These are phyloP conservation scores for Sciurus carolinensis DNA, from an alignment of 2,797 vertebrate species.

Conservation along the genomic window DNA sequence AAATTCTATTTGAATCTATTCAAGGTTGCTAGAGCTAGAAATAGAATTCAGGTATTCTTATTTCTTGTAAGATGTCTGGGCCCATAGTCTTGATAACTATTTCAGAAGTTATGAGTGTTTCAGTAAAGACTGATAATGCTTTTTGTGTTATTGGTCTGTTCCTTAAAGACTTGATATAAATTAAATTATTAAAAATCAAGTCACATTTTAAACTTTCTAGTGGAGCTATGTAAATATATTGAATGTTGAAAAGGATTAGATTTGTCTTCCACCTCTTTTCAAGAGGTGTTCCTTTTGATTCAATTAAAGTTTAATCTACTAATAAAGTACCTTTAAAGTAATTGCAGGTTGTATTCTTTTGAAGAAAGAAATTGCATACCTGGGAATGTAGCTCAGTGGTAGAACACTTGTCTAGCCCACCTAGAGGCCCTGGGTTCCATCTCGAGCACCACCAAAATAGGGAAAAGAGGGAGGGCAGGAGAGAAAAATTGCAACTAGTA, in stretches of 20 bases:
- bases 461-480: too few species aligned
- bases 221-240: conserved; percentile 23
- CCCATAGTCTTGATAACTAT: background rate
- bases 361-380: background rate
- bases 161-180: conserved; percentile 54
- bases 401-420: too few species aligned
- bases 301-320: conserved; percentile 34
- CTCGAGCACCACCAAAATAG: too few species aligned
- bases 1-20: conserved; percentile 36
- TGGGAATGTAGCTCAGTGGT: too few species aligned
- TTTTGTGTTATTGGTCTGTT: conserved; percentile 18
- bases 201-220: conserved; percentile 55
- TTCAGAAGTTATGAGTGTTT: conserved; percentile 60
- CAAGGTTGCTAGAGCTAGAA: conserved; percentile 25
- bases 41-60: conserved; percentile 24
- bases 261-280: conserved; percentile 9
- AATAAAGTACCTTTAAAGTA: conserved; percentile 29
- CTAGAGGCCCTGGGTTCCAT: too few species aligned
- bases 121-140: conserved; percentile 7
- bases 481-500: too few species aligned
- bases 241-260: conserved; percentile 35
- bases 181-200: conserved; percentile 60
- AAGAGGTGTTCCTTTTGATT: conserved; percentile 35
- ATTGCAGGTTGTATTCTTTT: background rate
- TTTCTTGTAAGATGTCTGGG: background rate